These are phyloP conservation scores for Clivina fossor DNA, from an alignment of 2,888 invertebrate species.

Conservation along the genomic window DNA sequence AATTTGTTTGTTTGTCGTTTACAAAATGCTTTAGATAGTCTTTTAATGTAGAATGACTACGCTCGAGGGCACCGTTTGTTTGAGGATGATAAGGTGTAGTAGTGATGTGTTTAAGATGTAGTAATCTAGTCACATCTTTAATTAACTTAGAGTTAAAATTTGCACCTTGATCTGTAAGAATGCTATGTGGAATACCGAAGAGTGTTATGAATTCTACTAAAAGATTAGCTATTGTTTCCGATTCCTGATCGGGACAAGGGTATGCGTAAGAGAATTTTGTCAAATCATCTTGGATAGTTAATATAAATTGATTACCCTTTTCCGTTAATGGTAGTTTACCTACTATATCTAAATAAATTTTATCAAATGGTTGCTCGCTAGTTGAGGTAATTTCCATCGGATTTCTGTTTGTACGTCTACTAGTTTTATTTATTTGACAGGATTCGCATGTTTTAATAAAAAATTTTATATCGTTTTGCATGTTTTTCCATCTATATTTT, in stretches of 20 bases:
- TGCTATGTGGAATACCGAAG: slow-evolving; percentile 39
- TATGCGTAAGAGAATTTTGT: slow-evolving; percentile 42
- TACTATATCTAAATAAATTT: slow-evolving; percentile 41
- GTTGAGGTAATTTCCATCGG: slow-evolving; percentile 42
- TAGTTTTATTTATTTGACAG: slow-evolving; percentile 41
- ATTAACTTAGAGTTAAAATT: slow-evolving; percentile 39
- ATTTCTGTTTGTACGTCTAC: slow-evolving; percentile 26
- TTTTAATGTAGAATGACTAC: slow-evolving; percentile 41
- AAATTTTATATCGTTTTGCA: slow-evolving; percentile 37
- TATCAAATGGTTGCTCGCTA: slow-evolving; percentile 38
- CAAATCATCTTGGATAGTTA: slow-evolving; percentile 42
- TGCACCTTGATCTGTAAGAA: slow-evolving; percentile 40
- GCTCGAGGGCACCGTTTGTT: no score
- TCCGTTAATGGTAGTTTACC: slow-evolving; percentile 39
- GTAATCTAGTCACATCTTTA: slow-evolving; percentile 38
- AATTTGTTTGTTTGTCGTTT: no score
- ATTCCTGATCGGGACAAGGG: slow-evolving; percentile 41
- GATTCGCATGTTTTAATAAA: slow-evolving; percentile 38
- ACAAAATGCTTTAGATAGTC: slow-evolving; percentile 42
- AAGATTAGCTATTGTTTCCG: slow-evolving; percentile 41
- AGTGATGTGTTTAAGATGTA: slow-evolving; percentile 40
- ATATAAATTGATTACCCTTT: slow-evolving; percentile 40
- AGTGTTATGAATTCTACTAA: slow-evolving; percentile 36
- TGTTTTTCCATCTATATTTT: slow-evolving; percentile 37
- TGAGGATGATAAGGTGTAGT: slow-evolving; percentile 41